Conservation (phyloP, 2,113 vertebrate species). For the Turnix velox region DNA sequence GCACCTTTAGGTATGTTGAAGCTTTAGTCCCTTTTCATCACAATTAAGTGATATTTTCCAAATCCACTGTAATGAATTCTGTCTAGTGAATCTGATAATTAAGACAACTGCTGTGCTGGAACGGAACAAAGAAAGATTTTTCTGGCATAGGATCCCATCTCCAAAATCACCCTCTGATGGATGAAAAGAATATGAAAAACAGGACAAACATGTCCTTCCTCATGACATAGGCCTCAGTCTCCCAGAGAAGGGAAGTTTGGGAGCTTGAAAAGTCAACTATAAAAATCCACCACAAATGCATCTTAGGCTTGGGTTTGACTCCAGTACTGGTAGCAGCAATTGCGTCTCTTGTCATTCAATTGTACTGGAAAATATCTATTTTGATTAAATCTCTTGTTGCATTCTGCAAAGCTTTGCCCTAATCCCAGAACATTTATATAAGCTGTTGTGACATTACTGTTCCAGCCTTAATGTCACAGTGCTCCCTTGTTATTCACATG, state of each 20-base stretch:
- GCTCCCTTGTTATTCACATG: accelerated
- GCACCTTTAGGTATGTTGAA: neutral
- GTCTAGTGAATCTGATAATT: neutral
- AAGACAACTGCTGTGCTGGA: neutral
- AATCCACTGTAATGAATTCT: neutral
- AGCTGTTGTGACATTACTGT: neutral
- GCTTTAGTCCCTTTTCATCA: neutral
- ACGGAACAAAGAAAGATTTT: neutral
- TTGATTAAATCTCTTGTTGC: conserved; percentile 21
- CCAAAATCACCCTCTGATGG: neutral
- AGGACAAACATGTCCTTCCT: neutral
- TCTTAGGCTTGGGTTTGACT: neutral
- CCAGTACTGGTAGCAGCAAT: neutral
- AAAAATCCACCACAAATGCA: neutral
- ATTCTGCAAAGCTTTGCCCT: neutral
- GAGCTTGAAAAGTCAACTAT: neutral
- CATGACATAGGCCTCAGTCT: neutral
- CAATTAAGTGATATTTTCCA: neutral
- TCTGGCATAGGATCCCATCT: neutral
- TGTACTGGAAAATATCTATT: neutral
- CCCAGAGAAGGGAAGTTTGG: neutral
- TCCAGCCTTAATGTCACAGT: neutral
- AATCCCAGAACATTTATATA: conserved; percentile 7
- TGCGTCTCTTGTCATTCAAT: neutral
- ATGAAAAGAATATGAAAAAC: neutral